These are phyloP conservation scores for Pseudococcus viburni DNA, from an alignment of 2,888 invertebrate genomes.

Conservation along the genomic window DNA sequence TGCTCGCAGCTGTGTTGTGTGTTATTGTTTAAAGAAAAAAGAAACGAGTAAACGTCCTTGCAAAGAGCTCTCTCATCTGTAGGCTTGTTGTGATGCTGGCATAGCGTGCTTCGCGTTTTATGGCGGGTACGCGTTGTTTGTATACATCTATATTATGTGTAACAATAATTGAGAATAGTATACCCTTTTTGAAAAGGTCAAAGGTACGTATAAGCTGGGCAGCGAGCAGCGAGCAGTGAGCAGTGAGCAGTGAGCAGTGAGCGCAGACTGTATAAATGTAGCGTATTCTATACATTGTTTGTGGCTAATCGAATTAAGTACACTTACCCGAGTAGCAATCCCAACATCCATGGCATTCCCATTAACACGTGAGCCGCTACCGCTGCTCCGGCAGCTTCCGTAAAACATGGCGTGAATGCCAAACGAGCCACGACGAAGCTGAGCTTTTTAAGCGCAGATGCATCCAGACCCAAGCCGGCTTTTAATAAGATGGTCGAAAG, in stretches of 20 bases:
- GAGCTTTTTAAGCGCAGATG: conserved; percentile 72
- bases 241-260: neutral
- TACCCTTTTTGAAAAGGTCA: too few species aligned
- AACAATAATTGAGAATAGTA: too few species aligned
- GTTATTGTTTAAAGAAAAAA: neutral
- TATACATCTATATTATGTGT: too few species aligned
- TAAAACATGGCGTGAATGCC: conserved; percentile 73
- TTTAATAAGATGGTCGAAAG: conserved; percentile 74
- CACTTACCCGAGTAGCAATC: conserved; percentile 60
- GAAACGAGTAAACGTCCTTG: too few species aligned
- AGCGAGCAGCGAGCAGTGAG: neutral
- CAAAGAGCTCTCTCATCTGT: too few species aligned
- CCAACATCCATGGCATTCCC: conserved; percentile 61
- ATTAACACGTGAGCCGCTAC: conserved; percentile 70
- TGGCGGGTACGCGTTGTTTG: too few species aligned
- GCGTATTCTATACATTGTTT: neutral
- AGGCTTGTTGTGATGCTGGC: too few species aligned
- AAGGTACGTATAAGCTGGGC: neutral
- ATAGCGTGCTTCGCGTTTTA: too few species aligned
- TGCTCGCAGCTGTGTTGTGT: neutral
- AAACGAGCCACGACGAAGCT: conserved; percentile 72
- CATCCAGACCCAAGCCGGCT: conserved; percentile 75
- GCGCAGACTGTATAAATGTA: neutral
- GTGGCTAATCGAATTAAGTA: neutral
- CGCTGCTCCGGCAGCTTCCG: conserved; percentile 71